Percentiles rank a stretch among this genome's conserved stretches.
Conservation (phyloP, 2,888 invertebrate species). For the Nineta flava region DNA sequence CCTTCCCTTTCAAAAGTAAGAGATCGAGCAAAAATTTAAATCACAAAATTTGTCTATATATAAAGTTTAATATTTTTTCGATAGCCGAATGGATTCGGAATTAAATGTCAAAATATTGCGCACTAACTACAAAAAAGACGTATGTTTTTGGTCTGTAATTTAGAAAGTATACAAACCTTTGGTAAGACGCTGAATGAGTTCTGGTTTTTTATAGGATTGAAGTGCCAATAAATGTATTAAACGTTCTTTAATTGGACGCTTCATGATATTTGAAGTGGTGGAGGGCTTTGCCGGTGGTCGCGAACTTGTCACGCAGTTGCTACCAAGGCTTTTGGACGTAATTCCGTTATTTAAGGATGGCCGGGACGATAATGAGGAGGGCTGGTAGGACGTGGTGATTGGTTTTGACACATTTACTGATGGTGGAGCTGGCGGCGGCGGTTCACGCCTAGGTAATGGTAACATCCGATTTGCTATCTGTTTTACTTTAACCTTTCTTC, state of each 20-base stretch:
- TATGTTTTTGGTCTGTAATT: too few relatives aligned
- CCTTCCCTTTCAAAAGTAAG: too few relatives aligned
- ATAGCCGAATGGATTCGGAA: too few relatives aligned
- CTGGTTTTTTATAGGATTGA: conserved; percentile 86
- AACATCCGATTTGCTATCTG: conserved; percentile 15
- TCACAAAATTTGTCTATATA: too few relatives aligned
- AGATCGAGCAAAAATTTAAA: too few relatives aligned
- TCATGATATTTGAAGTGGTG: conserved; percentile 41
- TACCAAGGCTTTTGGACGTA: conserved; percentile 18
- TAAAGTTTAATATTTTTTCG: too few relatives aligned
- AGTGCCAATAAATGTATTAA: conserved; percentile 87
- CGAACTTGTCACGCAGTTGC: conserved; percentile 28
- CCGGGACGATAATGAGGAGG: conserved; percentile 21
- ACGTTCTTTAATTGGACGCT: conserved; percentile 70
- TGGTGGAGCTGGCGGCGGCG: background rate
- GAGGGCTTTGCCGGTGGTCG: conserved; percentile 30
- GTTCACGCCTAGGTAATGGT: background rate
- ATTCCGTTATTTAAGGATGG: conserved; percentile 21
- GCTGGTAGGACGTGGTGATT: conserved; percentile 8
- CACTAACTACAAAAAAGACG: too few relatives aligned
- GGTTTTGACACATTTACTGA: conserved; percentile 5
- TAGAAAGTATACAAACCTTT: conserved; percentile 52
- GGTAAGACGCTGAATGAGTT: conserved; percentile 63
- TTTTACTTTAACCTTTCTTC: conserved; percentile 72
- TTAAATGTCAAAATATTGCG: too few relatives aligned